Base-by-base conservation (phyloP, 2,797 vertebrate species). In the Phrynocephalus guinanensis region DNA sequence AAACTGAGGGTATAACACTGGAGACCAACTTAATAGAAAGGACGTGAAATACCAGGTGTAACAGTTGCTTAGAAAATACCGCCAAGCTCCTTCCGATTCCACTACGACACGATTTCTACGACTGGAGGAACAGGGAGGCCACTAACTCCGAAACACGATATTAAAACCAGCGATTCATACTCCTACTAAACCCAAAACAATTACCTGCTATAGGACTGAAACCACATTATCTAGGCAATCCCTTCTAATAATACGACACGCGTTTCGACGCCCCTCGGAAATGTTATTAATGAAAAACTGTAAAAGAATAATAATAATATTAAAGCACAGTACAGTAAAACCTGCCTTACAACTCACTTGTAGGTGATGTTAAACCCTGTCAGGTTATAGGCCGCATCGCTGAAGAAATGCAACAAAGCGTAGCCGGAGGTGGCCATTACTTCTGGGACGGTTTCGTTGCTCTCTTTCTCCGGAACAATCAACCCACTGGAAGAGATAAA, bases 301-400 rank as follows among this genome's bases (percentile, higher is more conserved):
- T 85, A 82, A 22, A 67, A 10, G 9, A 7, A 67, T 20, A 30
- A 4, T 9, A 30, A 22, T n/a, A 22, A 24, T 77, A 6, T 78
- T 78, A 78, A 52, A 26, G 11, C 24, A 24, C 38, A 77, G 10
- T 83, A 6, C 60, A 68, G 33, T 63, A 63, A 15, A 63, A 20
- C 60, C 60, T 63, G 16, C 60, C 16, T 56, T 24, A 15, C 28
- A 22, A 95, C 96, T 97, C 95, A 99, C 99, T 96, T 98, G 95
- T 99, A 99, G 0, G 98, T 99, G 92, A 99, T 98, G 97, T 99
- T 99, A 96, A 99, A 99, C 88, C 99, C 99, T 0, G 99, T 99
- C 92, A 99, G 97, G 95, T 99, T 99, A 95, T 99, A 99, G 83
- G 99, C 98, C 28, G 99, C 99, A 1, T 99, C 99, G 0, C 99